These are phyloP conservation scores for Melanostoma mellinum DNA, from an alignment of 2,888 invertebrate species.

Conservation along the genomic window DNA sequence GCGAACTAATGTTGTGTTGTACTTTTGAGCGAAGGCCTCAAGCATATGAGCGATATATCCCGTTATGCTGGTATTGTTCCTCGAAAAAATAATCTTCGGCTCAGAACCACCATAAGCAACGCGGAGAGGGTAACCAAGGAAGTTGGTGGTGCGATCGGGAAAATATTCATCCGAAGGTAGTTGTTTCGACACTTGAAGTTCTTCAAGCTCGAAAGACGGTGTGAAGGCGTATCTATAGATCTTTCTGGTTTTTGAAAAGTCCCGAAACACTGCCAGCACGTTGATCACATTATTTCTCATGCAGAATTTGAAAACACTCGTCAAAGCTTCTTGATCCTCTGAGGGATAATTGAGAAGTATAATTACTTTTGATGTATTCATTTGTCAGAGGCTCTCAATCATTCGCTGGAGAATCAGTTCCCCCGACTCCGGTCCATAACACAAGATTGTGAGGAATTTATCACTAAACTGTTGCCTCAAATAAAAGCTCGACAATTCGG, in stretches of 20 bases:
- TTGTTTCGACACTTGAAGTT: background rate
- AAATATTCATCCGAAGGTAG: constrained; percentile 37
- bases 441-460: constrained; percentile 73
- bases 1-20: constrained; percentile 74
- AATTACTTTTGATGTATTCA: constrained; percentile 75
- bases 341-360: constrained; percentile 71
- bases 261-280: constrained; percentile 74
- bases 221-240: constrained; percentile 77
- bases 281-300: constrained; percentile 76
- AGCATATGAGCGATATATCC: constrained; percentile 77
- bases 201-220: constrained; percentile 75
- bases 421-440: constrained; percentile 70
- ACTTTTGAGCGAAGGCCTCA: constrained; percentile 74
- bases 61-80: constrained; percentile 63
- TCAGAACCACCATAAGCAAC: constrained; percentile 74
- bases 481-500: constrained; percentile 74
- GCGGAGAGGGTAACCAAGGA: constrained; percentile 74
- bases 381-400: constrained; percentile 74
- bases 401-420: constrained; percentile 73
- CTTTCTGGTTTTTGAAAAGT: constrained; percentile 72
- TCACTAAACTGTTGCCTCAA: constrained; percentile 70
- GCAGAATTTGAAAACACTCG: constrained; percentile 74
- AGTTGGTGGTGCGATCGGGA: constrained; percentile 74
- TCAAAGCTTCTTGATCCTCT: constrained; percentile 29
- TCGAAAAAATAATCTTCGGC: constrained; percentile 76